Evolutionary conservation across 2,113 vertebrate species (phyloP).

Genomic region (Platichthys flesus): DNA sequence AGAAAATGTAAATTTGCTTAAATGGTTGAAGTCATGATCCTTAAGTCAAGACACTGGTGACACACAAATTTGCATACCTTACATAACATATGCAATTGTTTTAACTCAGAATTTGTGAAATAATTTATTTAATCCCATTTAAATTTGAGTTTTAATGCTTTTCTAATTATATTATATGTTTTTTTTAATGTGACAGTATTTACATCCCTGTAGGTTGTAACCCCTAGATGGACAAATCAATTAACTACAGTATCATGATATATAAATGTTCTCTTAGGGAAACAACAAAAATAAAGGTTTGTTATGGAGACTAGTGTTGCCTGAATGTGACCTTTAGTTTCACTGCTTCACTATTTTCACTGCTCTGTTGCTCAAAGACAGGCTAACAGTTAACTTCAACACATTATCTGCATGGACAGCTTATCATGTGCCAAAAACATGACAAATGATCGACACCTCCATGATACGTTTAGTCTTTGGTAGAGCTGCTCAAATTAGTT

Average conservation of each 20-base stretch:
- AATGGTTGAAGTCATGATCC: not conserved
- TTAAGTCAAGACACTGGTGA: not conserved
- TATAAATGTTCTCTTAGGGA: not conserved
- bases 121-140: not conserved
- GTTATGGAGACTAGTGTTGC: not conserved
- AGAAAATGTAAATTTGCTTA: not conserved
- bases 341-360: not conserved
- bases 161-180: not conserved
- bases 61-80: not conserved
- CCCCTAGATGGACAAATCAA: too few species aligned
- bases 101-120: not conserved
- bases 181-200: too few species aligned
- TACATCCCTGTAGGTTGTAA: not conserved
- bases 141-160: too few species aligned
- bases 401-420: not conserved
- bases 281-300: not conserved
- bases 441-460: not conserved
- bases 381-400: not conserved
- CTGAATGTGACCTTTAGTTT: conserved; percentile 30
- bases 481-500: not conserved
- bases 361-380: conserved; percentile 10
- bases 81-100: not conserved
- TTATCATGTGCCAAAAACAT: conserved; percentile 25
- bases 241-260: not conserved
- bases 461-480: conserved; percentile 1